A percentile compares a stretch with the other conserved stretches of the same genome.
These are phyloP conservation scores for Rhinogobio ventralis DNA, from an alignment of 2,797 vertebrate species.

Conservation along the genomic window DNA sequence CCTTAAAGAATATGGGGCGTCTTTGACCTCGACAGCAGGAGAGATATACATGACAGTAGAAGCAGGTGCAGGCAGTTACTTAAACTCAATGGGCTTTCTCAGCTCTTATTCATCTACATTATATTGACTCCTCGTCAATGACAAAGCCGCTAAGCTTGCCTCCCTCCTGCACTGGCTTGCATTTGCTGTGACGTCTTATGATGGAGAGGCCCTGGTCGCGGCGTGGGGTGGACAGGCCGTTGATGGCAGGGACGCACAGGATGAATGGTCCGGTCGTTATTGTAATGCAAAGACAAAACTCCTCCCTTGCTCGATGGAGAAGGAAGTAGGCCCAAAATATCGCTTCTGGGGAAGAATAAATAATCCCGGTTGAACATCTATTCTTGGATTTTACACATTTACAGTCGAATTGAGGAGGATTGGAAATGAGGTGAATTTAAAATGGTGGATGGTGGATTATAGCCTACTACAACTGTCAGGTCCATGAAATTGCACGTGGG, in stretches of 20 bases:
- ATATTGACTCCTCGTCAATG: constrained; percentile 49
- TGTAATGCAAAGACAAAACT: constrained; percentile 76
- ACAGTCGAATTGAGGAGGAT: neutral
- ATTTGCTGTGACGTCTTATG: constrained; percentile 69
- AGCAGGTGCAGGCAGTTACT: constrained; percentile 47
- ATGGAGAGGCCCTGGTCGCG: constrained; percentile 70
- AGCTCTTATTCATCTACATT: constrained; percentile 20
- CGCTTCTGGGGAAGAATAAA: constrained; percentile 56
- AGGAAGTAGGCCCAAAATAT: constrained; percentile 46
- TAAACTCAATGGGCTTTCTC: constrained; percentile 38
- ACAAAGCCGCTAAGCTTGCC: constrained; percentile 52
- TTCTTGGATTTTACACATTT: constrained; percentile 32
- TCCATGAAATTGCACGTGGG: neutral
- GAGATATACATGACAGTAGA: constrained; percentile 47
- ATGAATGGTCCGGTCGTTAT: constrained; percentile 79
- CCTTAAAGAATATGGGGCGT: neutral
- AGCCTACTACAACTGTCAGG: neutral
- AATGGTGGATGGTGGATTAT: neutral
- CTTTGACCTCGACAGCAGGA: constrained; percentile 23
- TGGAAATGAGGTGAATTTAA: constrained; percentile 9
- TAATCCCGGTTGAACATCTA: constrained; percentile 25
- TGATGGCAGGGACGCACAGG: constrained; percentile 70
- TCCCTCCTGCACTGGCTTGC: constrained; percentile 49
- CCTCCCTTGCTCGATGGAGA: constrained; percentile 73
- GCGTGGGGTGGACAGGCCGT: constrained; percentile 77